A percentile compares a stretch with the other conserved stretches of the same genome.
Evolutionary conservation across 2,113 vertebrate genomes (phyloP).

Genomic region (Percina caprodes): DNA sequence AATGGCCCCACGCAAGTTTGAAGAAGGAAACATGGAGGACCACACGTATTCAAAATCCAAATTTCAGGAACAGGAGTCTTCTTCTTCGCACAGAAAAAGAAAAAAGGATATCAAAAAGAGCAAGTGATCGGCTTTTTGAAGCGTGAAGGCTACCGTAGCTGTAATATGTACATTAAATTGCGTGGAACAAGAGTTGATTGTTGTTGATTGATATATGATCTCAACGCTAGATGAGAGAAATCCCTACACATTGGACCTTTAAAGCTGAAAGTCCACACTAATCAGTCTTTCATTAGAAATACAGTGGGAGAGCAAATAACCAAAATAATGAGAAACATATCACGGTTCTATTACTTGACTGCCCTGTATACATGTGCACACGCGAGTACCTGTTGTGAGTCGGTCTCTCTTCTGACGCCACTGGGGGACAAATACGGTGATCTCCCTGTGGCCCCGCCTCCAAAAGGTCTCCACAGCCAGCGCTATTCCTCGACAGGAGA

Average conservation of each 20-base stretch:
- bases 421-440: conserved; percentile 97
- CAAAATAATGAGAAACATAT: not conserved
- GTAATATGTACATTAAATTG: too few species aligned
- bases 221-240: too few species aligned
- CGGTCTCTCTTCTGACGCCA: conserved; percentile 95
- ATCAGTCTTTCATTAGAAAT: not conserved
- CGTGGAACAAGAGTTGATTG: too few species aligned
- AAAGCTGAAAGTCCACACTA: not conserved
- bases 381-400: conserved; percentile 87
- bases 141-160: too few species aligned
- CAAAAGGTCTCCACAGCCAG: conserved; percentile 97
- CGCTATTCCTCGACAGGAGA: conserved; percentile 97
- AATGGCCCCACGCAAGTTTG: too few species aligned
- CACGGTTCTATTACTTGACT: not conserved
- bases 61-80: too few species aligned
- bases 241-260: not conserved
- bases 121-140: too few species aligned
- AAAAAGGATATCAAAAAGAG: too few species aligned
- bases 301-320: not conserved
- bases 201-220: too few species aligned
- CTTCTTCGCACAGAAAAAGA: too few species aligned
- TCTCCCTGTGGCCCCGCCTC: conserved; percentile 94
- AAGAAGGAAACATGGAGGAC: too few species aligned
- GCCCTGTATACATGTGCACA: not conserved
- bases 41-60: too few species aligned